Conservation (phyloP, 2,113 vertebrate genomes). For the Brachyhypopomus occidentalis region DNA sequence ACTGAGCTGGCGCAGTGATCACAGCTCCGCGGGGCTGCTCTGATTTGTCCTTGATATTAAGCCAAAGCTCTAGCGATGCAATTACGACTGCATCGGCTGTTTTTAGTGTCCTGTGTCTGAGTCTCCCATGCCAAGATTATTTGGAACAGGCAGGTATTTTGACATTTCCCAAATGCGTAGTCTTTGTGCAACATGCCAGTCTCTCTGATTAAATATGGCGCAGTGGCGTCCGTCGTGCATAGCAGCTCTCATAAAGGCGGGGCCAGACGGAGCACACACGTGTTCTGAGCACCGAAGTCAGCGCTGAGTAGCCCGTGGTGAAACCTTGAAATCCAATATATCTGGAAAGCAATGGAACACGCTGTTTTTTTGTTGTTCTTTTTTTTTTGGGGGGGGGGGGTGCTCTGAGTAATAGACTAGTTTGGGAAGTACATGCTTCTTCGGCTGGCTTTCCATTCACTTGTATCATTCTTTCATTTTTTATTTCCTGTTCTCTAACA, state of each 20-base stretch:
- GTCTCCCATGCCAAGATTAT: constrained; percentile 28
- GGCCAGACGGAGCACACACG: constrained; percentile 14
- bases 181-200: constrained; percentile 69
- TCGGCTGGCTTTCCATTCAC: constrained; percentile 7
- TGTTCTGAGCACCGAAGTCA: constrained; percentile 47
- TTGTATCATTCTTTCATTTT: not conserved
- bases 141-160: constrained; percentile 56
- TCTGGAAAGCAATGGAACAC: constrained; percentile 50
- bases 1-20: constrained; percentile 58
- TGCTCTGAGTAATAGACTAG: not conserved
- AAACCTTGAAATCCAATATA: constrained; percentile 42
- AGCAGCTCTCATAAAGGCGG: constrained; percentile 50
- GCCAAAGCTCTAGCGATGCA: constrained; percentile 63
- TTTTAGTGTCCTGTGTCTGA: constrained; percentile 24
- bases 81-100: constrained; percentile 63
- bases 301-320: constrained; percentile 52
- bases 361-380: not conserved
- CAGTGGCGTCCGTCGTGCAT: constrained; percentile 52
- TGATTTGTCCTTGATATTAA: constrained; percentile 68
- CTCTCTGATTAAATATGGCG: constrained; percentile 67
- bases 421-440: not conserved
- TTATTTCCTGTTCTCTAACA: constrained; percentile 20
- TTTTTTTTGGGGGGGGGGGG: too few relatives aligned
- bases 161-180: constrained; percentile 65
- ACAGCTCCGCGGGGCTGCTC: constrained; percentile 58